These are phyloP conservation scores for Ahaetulla prasina DNA, from an alignment of 2,113 vertebrate species.

Conservation along the genomic window DNA sequence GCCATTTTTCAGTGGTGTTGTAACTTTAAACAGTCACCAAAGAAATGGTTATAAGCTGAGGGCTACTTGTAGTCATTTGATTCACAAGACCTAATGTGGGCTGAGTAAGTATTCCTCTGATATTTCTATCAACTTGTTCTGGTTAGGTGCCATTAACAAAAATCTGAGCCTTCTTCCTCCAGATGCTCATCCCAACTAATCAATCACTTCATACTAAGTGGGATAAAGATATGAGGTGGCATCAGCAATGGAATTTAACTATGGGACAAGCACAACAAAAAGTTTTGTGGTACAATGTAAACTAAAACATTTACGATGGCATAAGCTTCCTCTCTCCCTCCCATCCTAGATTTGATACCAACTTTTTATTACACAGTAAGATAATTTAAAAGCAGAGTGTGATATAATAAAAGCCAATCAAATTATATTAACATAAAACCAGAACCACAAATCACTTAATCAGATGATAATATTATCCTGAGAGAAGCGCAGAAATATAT, in stretches of 20 bases:
- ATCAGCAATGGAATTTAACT: neutral
- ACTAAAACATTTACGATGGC: neutral
- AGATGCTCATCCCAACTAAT: neutral
- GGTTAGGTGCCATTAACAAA: neutral
- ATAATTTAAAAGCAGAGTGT: neutral
- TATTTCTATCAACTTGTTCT: neutral
- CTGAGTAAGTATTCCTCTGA: neutral
- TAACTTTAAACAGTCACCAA: neutral
- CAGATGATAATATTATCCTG: neutral
- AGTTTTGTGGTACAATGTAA: neutral
- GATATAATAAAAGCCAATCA: neutral
- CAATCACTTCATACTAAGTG: neutral
- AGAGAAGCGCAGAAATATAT: neutral
- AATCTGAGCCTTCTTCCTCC: neutral
- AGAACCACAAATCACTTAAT: neutral
- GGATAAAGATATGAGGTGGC: neutral
- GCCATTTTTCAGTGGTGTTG: neutral
- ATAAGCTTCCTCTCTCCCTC: neutral
- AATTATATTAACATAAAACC: neutral
- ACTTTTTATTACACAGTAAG: neutral
- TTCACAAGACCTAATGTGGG: neutral
- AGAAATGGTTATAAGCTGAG: neutral
- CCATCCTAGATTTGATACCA: neutral
- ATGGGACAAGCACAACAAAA: neutral
- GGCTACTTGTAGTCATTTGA: neutral